Percentiles rank a stretch among this genome's conserved stretches.
Evolutionary conservation across 2,797 vertebrate species (phyloP).

Genomic region (Naso thynnoides): DNA sequence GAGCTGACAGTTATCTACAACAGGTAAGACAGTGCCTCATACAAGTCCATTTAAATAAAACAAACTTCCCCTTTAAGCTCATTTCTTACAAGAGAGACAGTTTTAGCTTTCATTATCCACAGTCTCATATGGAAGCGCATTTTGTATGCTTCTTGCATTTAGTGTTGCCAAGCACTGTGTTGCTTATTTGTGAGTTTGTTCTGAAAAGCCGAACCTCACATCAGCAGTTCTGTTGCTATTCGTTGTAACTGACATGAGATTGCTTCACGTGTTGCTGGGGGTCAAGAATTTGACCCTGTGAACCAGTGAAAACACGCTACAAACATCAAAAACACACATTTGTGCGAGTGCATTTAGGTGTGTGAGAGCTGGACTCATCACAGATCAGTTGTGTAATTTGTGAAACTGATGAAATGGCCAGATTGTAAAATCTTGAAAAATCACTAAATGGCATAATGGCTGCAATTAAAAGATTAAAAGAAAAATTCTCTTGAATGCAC

Average conservation of each 20-base stretch:
- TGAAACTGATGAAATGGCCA: constrained; percentile 29
- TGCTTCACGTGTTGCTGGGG: constrained; percentile 1
- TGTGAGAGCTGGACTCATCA: constrained; percentile 38
- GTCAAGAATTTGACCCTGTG: constrained; percentile 11
- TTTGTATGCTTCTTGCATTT: neutral
- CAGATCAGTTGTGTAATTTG: constrained; percentile 15
- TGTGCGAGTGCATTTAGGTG: too few species aligned
- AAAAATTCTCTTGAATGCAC: constrained; percentile 44
- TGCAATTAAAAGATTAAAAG: constrained; percentile 58
- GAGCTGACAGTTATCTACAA: too few species aligned
- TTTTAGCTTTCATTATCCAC: constrained; percentile 25
- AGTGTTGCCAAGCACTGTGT: neutral
- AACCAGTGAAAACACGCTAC: neutral
- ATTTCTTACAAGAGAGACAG: constrained; percentile 9
- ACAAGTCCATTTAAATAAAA: too few species aligned
- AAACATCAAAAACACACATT: neutral
- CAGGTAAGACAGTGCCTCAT: too few species aligned
- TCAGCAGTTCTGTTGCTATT: neutral
- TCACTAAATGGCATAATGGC: constrained; percentile 21
- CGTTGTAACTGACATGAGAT: neutral
- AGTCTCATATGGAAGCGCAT: constrained; percentile 4
- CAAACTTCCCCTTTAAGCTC: too few species aligned
- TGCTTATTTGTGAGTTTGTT: neutral
- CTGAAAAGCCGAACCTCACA: neutral
- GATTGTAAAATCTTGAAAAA: constrained; percentile 28